These are phyloP conservation scores for Tiliqua scincoides DNA, from an alignment of 2,113 vertebrate species.

Conservation along the genomic window DNA sequence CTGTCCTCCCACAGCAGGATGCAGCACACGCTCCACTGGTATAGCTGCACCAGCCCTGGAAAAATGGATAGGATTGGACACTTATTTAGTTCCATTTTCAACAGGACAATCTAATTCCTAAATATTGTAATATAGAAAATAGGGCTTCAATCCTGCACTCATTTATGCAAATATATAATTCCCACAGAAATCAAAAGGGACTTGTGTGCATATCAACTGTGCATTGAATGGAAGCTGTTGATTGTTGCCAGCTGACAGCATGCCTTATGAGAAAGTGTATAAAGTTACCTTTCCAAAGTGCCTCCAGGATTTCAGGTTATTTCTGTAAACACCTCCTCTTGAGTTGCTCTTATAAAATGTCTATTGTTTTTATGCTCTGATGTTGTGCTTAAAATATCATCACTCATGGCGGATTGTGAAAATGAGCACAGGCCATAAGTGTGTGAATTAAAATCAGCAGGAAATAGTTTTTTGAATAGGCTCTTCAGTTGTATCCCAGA, in stretches of 20 bases:
- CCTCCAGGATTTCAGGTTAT: constrained; percentile 19
- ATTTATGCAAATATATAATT: background rate
- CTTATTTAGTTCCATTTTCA: background rate
- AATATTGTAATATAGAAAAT: background rate
- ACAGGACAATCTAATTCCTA: background rate
- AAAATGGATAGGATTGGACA: background rate
- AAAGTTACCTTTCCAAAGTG: constrained; percentile 8
- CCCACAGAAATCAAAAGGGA: background rate
- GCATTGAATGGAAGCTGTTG: background rate
- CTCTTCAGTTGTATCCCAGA: background rate
- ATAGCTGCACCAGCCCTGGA: no score
- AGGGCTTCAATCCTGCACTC: background rate
- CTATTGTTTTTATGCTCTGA: background rate
- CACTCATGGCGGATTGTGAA: background rate
- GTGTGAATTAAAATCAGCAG: background rate
- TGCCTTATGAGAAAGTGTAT: constrained; percentile 1
- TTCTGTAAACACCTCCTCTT: constrained; percentile 16
- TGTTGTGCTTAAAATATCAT: background rate
- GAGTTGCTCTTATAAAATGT: constrained; percentile 21
- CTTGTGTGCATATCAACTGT: background rate
- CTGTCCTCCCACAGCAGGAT: no score
- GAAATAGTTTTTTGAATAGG: background rate
- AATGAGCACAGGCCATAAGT: background rate
- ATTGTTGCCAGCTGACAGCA: constrained; percentile 20
- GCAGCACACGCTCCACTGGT: no score